Conservation (phyloP, 2,113 vertebrate species). For the Capra hircus region DNA sequence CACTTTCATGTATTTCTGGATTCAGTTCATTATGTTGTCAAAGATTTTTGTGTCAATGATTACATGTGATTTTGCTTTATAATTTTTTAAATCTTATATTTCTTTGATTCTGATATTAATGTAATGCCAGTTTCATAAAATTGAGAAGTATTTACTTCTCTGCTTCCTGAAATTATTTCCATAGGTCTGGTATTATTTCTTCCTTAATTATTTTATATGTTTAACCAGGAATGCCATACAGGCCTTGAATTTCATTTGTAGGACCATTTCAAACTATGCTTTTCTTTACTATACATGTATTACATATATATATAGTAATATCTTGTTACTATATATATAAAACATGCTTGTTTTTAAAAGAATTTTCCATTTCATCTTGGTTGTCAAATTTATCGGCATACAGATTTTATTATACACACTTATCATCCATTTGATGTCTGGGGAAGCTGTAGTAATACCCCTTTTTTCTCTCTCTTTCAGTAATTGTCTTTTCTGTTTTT, state of each 20-base stretch:
- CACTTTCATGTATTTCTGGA: background rate
- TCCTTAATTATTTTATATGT: background rate
- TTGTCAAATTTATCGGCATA: background rate
- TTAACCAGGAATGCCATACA: background rate
- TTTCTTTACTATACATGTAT: background rate
- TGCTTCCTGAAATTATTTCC: constrained; percentile 1
- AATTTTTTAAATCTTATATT: background rate
- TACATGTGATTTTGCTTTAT: background rate
- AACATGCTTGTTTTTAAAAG: background rate
- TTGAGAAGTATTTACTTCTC: background rate
- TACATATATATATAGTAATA: background rate
- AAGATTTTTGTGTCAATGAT: background rate
- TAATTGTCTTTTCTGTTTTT: background rate
- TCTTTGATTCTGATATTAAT: background rate
- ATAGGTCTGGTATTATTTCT: background rate
- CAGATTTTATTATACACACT: background rate
- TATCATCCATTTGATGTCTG: background rate
- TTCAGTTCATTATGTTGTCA: background rate
- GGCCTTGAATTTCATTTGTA: background rate
- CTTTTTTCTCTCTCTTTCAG: background rate
- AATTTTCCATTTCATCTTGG: background rate
- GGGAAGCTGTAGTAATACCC: background rate
- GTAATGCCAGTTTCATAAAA: background rate
- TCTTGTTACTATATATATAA: background rate
- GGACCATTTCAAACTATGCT: background rate